These are phyloP conservation scores for Aporophyla nigra DNA, from an alignment of 2,888 invertebrate genomes.

Conservation along the genomic window DNA sequence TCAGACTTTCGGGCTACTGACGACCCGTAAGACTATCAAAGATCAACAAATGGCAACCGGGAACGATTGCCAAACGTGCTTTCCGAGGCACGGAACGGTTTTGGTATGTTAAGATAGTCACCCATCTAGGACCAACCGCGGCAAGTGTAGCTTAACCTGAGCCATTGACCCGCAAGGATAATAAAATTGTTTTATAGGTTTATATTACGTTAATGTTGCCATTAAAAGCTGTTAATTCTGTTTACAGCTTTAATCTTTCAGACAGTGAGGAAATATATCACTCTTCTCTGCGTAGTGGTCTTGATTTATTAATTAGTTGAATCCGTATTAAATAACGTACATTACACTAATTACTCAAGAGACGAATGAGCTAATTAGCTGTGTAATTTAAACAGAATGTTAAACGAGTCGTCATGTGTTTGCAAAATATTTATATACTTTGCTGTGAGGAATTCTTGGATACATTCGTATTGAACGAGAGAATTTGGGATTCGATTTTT, in stretches of 20 bases:
- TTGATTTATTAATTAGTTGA: slow-evolving; percentile 29
- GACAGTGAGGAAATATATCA: neutral
- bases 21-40: no score
- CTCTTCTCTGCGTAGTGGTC: neutral
- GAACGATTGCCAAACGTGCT: no score
- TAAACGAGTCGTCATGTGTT: slow-evolving; percentile 11
- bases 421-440: slow-evolving; percentile 4
- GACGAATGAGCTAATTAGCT: slow-evolving; percentile 25
- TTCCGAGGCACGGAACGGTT: no score
- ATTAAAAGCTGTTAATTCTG: neutral
- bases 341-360: slow-evolving; percentile 38
- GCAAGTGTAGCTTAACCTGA: no score
- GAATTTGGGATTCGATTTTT: neutral
- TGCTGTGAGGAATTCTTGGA: neutral
- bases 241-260: neutral
- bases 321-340: slow-evolving; percentile 21
- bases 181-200: neutral
- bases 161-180: no score
- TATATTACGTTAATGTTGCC: neutral
- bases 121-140: no score
- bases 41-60: no score
- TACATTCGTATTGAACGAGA: neutral
- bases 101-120: no score
- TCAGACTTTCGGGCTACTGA: no score
- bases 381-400: slow-evolving; percentile 28